Conservation (phyloP, 2,888 invertebrate species). For the Tetranychus piercei region DNA sequence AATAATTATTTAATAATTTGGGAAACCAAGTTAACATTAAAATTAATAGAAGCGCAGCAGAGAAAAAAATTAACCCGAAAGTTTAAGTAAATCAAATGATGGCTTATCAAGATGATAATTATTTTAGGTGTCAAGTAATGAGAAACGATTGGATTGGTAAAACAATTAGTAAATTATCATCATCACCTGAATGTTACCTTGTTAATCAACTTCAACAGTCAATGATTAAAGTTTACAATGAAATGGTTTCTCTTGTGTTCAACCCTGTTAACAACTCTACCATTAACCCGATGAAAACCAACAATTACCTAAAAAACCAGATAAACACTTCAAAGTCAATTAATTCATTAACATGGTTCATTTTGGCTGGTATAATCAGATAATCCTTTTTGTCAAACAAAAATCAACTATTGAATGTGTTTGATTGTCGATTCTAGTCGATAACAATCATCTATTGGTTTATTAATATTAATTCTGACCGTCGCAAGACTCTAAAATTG, state of each 20-base stretch:
- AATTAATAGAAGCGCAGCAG: background rate
- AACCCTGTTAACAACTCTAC: no score
- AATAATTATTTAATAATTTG: no score
- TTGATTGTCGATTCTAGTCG: background rate
- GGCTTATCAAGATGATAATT: background rate
- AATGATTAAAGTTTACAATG: background rate
- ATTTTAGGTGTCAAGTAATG: background rate
- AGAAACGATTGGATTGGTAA: no score
- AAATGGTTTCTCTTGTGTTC: background rate
- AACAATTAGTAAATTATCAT: no score
- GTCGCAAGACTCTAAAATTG: background rate
- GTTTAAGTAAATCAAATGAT: background rate
- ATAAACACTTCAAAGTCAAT: no score
- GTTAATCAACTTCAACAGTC: background rate
- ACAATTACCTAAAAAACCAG: no score
- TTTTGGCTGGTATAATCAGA: background rate
- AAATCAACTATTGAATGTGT: no score
- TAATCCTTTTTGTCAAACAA: background rate
- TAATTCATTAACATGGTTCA: no score
- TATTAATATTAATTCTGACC: background rate
- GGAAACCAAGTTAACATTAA: no score
- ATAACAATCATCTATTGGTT: background rate
- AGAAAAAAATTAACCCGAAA: background rate
- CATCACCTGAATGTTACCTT: no score
- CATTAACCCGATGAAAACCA: no score